Percentiles rank a stretch among this genome's conserved stretches.
Conservation (phyloP, 2,113 vertebrate genomes). For the Otocyon megalotis region DNA sequence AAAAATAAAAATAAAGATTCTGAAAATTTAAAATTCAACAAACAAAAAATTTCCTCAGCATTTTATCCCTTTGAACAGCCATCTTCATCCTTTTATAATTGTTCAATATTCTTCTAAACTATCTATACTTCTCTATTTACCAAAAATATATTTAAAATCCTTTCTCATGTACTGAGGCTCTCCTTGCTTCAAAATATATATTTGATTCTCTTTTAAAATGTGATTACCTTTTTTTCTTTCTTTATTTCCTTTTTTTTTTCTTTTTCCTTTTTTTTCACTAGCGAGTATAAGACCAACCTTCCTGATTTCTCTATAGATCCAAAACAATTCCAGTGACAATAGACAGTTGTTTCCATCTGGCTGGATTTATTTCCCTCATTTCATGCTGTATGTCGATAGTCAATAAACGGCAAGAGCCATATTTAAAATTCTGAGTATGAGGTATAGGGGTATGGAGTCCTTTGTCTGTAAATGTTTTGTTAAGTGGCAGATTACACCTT, state of each 20-base stretch:
- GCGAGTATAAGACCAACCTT: neutral
- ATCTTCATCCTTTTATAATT: neutral
- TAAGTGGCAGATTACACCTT: neutral
- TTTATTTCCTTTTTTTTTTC: no score
- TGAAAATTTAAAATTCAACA: neutral
- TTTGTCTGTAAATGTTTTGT: neutral
- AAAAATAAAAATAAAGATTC: neutral
- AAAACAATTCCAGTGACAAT: neutral
- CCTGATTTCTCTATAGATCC: neutral
- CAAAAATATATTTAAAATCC: slow-evolving; percentile 8
- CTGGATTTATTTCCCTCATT: neutral
- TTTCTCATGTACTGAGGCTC: neutral
- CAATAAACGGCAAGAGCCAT: neutral
- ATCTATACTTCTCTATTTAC: neutral
- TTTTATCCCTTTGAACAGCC: neutral
- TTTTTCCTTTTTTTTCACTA: neutral
- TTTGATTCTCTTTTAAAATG: neutral
- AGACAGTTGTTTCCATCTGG: neutral
- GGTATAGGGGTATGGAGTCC: neutral
- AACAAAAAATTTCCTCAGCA: neutral
- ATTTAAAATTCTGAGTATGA: neutral
- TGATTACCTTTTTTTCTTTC: no score
- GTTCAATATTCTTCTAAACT: neutral
- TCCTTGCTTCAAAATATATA: neutral
- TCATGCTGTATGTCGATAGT: neutral